Conservation (phyloP, 2,888 invertebrate species). For the Mythimna ferrago region DNA sequence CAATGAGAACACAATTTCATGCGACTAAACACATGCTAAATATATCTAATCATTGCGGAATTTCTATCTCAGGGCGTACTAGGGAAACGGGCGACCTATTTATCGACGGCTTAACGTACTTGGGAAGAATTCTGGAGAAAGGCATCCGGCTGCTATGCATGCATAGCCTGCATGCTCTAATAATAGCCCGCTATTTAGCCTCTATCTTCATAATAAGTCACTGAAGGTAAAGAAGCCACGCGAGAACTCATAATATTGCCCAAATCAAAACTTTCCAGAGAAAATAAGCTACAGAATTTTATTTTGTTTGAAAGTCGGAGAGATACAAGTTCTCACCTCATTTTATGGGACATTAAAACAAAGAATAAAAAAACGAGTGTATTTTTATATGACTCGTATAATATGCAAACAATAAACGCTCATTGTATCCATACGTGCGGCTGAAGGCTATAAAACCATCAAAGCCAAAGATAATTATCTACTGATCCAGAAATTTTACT, state of each 20-base stretch:
- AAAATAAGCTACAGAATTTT: constrained; percentile 5
- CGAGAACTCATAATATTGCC: background rate
- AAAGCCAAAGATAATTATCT: constrained; percentile 1
- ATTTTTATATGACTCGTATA: constrained; percentile 15
- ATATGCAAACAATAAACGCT: constrained; percentile 20
- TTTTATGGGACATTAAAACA: constrained; percentile 37
- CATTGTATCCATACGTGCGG: background rate
- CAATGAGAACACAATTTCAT: constrained; percentile 1
- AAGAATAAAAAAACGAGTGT: constrained; percentile 19
- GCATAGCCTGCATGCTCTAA: constrained; percentile 12
- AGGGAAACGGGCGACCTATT: constrained; percentile 27
- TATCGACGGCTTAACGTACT: constrained; percentile 36
- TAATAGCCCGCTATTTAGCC: constrained; percentile 7
- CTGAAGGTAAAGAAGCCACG: constrained; percentile 9
- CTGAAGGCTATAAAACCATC: constrained; percentile 11
- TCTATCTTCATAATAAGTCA: constrained; percentile 23
- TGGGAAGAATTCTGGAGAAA: constrained; percentile 35
- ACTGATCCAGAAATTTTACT: no score
- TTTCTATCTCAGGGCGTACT: background rate
- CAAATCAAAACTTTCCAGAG: constrained; percentile 8
- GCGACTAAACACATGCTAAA: background rate
- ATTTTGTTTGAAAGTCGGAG: constrained; percentile 17
- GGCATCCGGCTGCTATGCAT: constrained; percentile 23
- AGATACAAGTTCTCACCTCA: background rate
- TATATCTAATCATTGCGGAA: background rate